Evolutionary conservation across 2,888 invertebrate species (phyloP), one percentile per base, ranked within the genome.

Genomic region (Julus scanicus): DNA sequence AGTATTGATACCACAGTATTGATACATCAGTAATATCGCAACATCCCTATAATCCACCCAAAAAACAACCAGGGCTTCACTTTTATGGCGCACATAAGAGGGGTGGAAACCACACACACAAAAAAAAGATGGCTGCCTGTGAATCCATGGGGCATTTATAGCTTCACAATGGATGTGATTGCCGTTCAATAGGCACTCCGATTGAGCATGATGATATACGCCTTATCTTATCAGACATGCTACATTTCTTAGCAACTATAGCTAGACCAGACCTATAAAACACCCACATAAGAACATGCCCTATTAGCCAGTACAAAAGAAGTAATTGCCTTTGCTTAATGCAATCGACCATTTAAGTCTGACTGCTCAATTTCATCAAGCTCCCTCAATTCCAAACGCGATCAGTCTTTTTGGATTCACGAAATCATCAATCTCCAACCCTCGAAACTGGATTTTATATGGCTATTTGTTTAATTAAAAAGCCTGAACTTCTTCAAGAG

Each of bases 301-400:
- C 80, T 80, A 80, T 80, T 80, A 80, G 80, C 37, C 80, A 29
- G 13, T 80, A 80, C 80, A 37, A 80, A 80, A 80, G 80, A 80
- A 80, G 80, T 80, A 80, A 80, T 80, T 80, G 80, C 80, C 29
- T 80, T 80, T 80, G 80, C 80, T 80, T 80, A 80, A 80, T 80
- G 80, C 80, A 80, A 80, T 80, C 80, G 80, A 37, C 37, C 80
- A 80, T 80, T 80, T 80, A 37, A 80, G 37, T 80, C 80, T 20
- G 71, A 80, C 80, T 80, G 80, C 80, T 80, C 80, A 29, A 80
- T 80, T 80, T 80, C 80, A 80, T 80, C 80, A 80, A 80, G 37
- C 80, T 80, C 37, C 20, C 37, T 80, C 80, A 37, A 80, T 80
- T 80, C 20, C 80, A 37, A 80, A 13, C 13, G 80, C 37, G 37